phyloP scores from a whole-genome alignment of 2,797 vertebrate genomes.

The Pangasius krempfi region DNA sequence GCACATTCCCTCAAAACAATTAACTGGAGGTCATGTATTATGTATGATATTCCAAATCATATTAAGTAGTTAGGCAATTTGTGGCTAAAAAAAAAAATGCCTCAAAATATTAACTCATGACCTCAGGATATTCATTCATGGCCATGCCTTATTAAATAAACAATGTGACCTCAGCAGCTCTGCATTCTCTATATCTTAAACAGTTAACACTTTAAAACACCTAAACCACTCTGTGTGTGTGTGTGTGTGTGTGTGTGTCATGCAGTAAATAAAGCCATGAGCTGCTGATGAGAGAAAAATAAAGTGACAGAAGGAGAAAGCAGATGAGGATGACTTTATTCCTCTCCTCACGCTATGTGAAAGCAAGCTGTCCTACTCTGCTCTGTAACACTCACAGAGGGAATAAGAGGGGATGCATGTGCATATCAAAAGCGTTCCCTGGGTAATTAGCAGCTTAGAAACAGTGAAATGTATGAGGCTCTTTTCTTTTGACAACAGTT shows the following conservation, averaged over 20 bases:
- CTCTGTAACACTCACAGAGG: neutral
- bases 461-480: conserved; percentile 15
- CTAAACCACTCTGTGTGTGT: neutral
- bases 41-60: neutral
- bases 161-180: neutral
- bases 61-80: neutral
- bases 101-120: neutral
- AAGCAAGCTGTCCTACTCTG: conserved; percentile 38
- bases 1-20: neutral
- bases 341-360: conserved; percentile 38
- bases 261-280: conserved; percentile 9
- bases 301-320: conserved; percentile 44
- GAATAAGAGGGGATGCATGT: conserved; percentile 15
- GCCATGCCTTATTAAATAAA: neutral
- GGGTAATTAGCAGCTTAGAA: conserved; percentile 53
- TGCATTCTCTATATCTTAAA: neutral
- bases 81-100: neutral
- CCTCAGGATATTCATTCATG: neutral
- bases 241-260: neutral
- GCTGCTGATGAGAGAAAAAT: conserved; percentile 26
- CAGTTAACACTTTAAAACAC: neutral
- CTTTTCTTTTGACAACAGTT: conserved; percentile 29
- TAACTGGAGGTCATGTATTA: neutral
- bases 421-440: conserved; percentile 42
- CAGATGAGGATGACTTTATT: conserved; percentile 35